Percentiles rank a stretch among this genome's conserved stretches.
Conservation (phyloP, 1,140 invertebrate species). For the Littorina saxatilis region DNA sequence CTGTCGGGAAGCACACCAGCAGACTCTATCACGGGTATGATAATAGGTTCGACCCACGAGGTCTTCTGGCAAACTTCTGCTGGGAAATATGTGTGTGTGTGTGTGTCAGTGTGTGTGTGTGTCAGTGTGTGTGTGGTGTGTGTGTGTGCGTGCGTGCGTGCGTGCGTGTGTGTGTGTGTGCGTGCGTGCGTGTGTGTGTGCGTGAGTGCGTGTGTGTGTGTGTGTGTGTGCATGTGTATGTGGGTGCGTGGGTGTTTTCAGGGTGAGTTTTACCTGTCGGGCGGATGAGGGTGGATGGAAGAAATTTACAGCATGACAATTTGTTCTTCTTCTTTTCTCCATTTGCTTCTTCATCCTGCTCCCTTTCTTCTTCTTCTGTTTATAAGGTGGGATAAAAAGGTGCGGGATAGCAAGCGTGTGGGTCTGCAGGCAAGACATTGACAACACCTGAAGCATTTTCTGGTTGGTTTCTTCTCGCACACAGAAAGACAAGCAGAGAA, state of each 20-base stretch:
- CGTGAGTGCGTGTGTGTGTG: slow-evolving; percentile 26
- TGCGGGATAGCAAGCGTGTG: no score
- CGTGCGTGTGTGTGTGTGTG: slow-evolving; percentile 25
- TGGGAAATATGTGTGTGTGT: background rate
- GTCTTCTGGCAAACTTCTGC: background rate
- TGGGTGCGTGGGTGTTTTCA: background rate
- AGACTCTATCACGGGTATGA: background rate
- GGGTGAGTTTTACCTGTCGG: no score
- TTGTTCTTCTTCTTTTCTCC: no score
- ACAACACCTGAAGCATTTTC: no score
- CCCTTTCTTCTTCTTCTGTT: no score
- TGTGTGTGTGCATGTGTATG: slow-evolving; percentile 31
- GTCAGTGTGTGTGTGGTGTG: background rate
- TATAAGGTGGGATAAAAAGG: no score
- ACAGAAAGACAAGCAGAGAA: no score
- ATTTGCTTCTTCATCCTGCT: no score
- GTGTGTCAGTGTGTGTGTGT: slow-evolving; percentile 21
- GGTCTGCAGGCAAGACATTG: no score
- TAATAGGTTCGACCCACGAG: slow-evolving; percentile 19
- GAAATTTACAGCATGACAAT: no score
- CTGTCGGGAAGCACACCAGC: background rate
- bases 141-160: slow-evolving; percentile 32
- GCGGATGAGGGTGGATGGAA: no score
- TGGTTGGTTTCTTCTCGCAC: no score
- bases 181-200: slow-evolving; percentile 15